phyloP scores from a whole-genome alignment of 2,797 vertebrate genomes.

The Coccyzus lansbergi region DNA sequence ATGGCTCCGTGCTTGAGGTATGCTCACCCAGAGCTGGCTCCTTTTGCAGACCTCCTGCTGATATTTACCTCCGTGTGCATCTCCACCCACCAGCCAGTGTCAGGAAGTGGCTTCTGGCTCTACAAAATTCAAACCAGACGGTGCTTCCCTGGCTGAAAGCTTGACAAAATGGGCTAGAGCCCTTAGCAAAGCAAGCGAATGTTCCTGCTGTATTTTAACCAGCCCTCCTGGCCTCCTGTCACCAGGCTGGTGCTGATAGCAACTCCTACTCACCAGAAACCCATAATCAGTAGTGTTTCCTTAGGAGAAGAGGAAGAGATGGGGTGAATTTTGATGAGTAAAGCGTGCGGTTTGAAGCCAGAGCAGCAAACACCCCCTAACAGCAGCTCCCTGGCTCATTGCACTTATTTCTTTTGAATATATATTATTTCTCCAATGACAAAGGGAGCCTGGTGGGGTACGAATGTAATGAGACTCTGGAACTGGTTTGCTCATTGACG shows the following conservation, averaged over 20 bases:
- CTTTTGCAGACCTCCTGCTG: neutral
- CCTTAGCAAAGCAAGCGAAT: conserved; percentile 13
- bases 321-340: conserved; percentile 7
- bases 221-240: conserved; percentile 30
- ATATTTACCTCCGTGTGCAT: neutral
- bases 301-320: neutral
- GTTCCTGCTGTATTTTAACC: conserved; percentile 25
- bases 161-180: neutral
- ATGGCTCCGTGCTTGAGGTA: neutral
- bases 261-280: neutral
- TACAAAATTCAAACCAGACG: conserved; percentile 9
- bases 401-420: neutral
- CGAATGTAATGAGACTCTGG: rapidly evolving
- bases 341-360: neutral
- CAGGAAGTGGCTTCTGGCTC: conserved; percentile 30
- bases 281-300: neutral
- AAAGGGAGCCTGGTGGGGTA: neutral
- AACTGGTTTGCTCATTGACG: neutral
- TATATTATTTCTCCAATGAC: neutral
- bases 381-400: neutral
- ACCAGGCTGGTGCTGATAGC: neutral
- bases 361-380: neutral
- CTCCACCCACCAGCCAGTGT: neutral
- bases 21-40: neutral
- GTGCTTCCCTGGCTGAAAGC: neutral